Evolutionary conservation across 2,888 invertebrate species (phyloP).

Genomic region (Anthophora plumipes): DNA sequence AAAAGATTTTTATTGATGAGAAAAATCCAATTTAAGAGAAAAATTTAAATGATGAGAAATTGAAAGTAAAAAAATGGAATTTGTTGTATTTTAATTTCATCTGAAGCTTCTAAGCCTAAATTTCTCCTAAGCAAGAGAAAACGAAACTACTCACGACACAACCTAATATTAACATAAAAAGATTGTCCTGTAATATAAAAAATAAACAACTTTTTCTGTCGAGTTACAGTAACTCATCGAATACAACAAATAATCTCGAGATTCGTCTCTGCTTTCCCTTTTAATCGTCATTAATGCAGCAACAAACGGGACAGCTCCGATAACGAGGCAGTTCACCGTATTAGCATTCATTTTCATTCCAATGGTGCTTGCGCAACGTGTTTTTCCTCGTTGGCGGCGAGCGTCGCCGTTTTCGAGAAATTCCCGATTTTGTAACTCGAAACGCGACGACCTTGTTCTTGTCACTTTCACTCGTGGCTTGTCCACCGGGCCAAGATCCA

Average conservation of each 20-base stretch:
- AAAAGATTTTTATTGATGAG: no score
- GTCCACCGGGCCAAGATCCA: constrained; percentile 56
- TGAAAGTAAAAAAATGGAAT: no score
- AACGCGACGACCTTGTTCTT: constrained; percentile 78
- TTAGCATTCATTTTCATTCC: constrained; percentile 34
- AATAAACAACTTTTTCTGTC: no score
- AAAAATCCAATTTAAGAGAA: no score
- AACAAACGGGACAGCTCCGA: background rate
- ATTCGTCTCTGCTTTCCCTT: constrained; percentile 4
- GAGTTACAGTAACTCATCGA: background rate
- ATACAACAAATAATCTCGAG: background rate
- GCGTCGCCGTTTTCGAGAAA: constrained; percentile 68
- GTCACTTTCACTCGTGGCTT: constrained; percentile 81
- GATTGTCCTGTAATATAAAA: no score
- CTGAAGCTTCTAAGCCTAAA: no score
- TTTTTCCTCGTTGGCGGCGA: constrained; percentile 19
- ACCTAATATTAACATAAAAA: no score
- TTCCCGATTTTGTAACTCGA: constrained; percentile 76
- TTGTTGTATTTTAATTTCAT: no score
- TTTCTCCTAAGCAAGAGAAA: no score
- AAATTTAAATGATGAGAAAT: no score
- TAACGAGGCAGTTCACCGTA: constrained; percentile 14
- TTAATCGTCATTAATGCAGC: constrained; percentile 2
- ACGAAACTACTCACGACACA: no score
- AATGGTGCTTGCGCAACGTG: constrained; percentile 53